Evolutionary conservation across 2,888 invertebrate species (phyloP).

Genomic region (Synanthedon myopaeformis): DNA sequence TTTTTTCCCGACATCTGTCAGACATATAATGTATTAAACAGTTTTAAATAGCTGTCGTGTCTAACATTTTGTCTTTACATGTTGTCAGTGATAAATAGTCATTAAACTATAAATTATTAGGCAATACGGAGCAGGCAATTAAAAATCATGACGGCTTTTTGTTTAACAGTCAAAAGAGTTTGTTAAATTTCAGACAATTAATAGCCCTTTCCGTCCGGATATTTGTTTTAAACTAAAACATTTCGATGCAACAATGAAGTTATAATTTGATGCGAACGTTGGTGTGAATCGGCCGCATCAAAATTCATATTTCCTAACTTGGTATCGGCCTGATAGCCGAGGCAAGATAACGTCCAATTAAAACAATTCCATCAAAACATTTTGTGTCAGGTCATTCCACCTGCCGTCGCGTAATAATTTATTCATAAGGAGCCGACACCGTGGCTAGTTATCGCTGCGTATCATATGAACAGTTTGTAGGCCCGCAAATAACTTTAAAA

Average conservation of each 20-base stretch:
- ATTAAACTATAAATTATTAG: not conserved
- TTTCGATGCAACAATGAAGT: conserved; percentile 10
- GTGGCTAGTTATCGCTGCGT: conserved; percentile 10
- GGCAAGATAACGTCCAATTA: conserved; percentile 64
- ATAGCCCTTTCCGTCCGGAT: conserved; percentile 30
- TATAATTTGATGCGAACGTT: conserved; percentile 42
- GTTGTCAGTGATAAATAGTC: too few relatives aligned
- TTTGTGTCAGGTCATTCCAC: conserved; percentile 70
- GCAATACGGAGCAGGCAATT: not conserved
- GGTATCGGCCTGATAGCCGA: conserved; percentile 51
- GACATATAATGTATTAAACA: conserved; percentile 3
- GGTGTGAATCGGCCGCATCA: conserved; percentile 51
- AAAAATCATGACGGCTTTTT: too few relatives aligned
- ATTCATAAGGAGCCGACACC: conserved; percentile 56
- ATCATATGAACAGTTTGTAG: not conserved
- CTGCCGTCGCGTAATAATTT: conserved; percentile 59
- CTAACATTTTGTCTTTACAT: too few relatives aligned
- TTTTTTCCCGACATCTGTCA: not conserved
- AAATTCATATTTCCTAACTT: conserved; percentile 57
- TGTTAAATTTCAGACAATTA: conserved; percentile 27
- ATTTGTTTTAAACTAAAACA: conserved; percentile 48
- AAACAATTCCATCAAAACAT: conserved; percentile 70
- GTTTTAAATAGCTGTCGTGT: conserved; percentile 5
- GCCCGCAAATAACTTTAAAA: not conserved
- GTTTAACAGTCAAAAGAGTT: not conserved